Evolutionary conservation across 2,113 vertebrate species (phyloP).

Genomic region (Sapajus apella): DNA sequence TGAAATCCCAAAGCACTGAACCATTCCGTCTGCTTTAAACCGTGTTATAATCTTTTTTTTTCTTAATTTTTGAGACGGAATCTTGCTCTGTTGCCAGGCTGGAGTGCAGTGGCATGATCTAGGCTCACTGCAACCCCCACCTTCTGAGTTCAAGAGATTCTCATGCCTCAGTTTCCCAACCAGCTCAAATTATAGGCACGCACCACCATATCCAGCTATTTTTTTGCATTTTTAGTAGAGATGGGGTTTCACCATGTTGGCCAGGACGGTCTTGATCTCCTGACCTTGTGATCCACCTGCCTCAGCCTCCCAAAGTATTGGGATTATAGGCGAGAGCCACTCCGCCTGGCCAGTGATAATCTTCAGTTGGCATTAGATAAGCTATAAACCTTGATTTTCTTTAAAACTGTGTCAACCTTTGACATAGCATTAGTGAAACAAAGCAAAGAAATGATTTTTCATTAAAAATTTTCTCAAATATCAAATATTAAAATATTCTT

Average conservation of each 20-base stretch:
- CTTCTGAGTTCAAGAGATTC: background rate
- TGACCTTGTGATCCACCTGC: background rate
- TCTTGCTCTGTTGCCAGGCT: background rate
- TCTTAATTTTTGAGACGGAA: background rate
- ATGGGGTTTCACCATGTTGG: background rate
- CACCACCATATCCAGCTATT: background rate
- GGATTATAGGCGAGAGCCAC: background rate
- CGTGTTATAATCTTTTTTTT: background rate
- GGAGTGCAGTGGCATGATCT: background rate
- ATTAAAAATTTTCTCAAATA: slow-evolving; percentile 40
- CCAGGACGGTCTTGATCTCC: background rate
- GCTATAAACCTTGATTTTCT: background rate
- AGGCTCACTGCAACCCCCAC: background rate
- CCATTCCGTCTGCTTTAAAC: background rate
- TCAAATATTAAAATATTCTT: slow-evolving; percentile 61
- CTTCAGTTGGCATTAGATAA: background rate
- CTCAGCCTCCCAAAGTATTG: background rate
- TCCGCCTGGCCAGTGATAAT: background rate
- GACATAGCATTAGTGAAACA: background rate
- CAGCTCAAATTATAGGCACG: background rate
- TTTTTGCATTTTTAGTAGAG: background rate
- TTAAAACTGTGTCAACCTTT: slow-evolving; percentile 41
- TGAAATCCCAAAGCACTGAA: background rate
- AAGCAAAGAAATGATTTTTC: slow-evolving; percentile 45
- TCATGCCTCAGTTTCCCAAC: background rate